Evolutionary conservation across 2,888 invertebrate species (phyloP).

Genomic region (Himalopsyche japonica): DNA sequence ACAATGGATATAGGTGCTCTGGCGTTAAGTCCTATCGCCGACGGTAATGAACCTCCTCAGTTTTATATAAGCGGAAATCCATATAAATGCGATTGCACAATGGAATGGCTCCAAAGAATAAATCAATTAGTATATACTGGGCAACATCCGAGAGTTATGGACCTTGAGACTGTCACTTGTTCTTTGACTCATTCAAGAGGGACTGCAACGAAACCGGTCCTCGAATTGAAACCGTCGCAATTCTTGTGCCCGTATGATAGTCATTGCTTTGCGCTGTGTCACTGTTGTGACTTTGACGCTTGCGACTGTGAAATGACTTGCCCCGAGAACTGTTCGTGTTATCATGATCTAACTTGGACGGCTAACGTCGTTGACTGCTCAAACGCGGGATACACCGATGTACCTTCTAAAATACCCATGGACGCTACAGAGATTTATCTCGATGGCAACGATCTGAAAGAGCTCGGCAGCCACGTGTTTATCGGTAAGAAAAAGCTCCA

Average conservation of each 20-base stretch:
- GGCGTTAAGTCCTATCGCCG: constrained; percentile 67
- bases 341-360: constrained; percentile 83
- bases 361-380: constrained; percentile 84
- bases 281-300: constrained; percentile 87
- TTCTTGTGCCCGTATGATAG: constrained; percentile 81
- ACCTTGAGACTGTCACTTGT: constrained; percentile 77
- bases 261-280: constrained; percentile 85
- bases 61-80: constrained; percentile 84
- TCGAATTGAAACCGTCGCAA: constrained; percentile 72
- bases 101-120: constrained; percentile 84
- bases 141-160: constrained; percentile 78
- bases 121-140: constrained; percentile 75
- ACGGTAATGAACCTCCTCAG: constrained; percentile 73
- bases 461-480: constrained; percentile 81
- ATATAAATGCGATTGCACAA: constrained; percentile 82
- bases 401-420: constrained; percentile 83
- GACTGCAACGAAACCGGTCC: constrained; percentile 72
- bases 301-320: constrained; percentile 93
- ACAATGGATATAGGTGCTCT: constrained; percentile 75
- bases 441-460: constrained; percentile 78
- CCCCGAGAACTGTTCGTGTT: constrained; percentile 82
- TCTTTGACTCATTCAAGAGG: constrained; percentile 69
- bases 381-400: constrained; percentile 70
- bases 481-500: constrained; percentile 82
- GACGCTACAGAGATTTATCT: constrained; percentile 87